Conservation (phyloP, 2,113 vertebrate genomes). For the Megaleporinus macrocephalus region DNA sequence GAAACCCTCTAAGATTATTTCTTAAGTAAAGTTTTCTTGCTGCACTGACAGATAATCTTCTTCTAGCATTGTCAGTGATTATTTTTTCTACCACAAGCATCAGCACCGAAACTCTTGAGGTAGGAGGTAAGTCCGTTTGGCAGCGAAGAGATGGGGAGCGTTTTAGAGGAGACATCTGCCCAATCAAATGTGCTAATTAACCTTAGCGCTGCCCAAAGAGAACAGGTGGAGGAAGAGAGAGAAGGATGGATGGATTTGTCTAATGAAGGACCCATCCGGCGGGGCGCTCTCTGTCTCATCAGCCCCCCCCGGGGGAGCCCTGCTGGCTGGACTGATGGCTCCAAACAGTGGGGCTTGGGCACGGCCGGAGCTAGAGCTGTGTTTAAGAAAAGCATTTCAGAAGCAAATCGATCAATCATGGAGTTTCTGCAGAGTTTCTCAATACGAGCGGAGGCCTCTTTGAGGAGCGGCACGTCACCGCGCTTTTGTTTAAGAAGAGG, state of each 20-base stretch:
- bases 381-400: constrained; percentile 50
- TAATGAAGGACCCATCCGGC: constrained; percentile 70
- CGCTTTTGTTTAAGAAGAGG: not conserved
- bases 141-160: constrained; percentile 26
- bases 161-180: constrained; percentile 46
- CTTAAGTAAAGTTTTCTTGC: too few species aligned
- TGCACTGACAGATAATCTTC: too few species aligned
- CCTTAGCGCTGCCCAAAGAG: constrained; percentile 63
- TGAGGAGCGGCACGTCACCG: constrained; percentile 16
- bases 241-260: constrained; percentile 55
- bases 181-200: constrained; percentile 76
- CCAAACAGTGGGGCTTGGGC: constrained; percentile 63
- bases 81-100: too few species aligned
- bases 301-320: constrained; percentile 59
- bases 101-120: not conserved
- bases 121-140: not conserved
- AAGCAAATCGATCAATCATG: constrained; percentile 24
- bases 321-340: constrained; percentile 66
- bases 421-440: not conserved
- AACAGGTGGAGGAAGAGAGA: constrained; percentile 56
- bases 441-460: not conserved
- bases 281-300: constrained; percentile 58
- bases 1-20: too few species aligned
- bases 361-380: constrained; percentile 45
- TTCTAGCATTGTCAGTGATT: too few species aligned